A percentile compares a stretch with the other conserved stretches of the same genome.
Conservation (phyloP, 2,888 invertebrate genomes). For the Molanna angustata region DNA sequence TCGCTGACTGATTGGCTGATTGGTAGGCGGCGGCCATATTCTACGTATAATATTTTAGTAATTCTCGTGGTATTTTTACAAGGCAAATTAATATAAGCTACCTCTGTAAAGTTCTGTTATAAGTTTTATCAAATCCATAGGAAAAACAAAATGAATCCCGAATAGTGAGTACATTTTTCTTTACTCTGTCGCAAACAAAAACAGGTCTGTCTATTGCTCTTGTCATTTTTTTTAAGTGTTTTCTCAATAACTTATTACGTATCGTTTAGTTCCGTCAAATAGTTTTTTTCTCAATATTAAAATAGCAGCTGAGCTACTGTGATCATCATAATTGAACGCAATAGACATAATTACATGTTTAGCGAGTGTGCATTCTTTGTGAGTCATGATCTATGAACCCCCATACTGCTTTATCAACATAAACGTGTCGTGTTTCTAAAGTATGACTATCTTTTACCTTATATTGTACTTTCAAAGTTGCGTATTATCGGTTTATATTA, state of each 20-base stretch:
- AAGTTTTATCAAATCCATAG: slow-evolving; percentile 21
- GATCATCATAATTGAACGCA: no score
- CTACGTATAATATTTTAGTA: slow-evolving; percentile 24
- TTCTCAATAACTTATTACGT: no score
- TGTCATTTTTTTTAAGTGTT: slow-evolving; percentile 42
- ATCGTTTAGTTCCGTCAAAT: no score
- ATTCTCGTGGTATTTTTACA: slow-evolving; percentile 24
- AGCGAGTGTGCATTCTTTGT: slow-evolving; percentile 21
- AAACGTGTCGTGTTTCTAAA: slow-evolving; percentile 19
- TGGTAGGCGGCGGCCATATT: slow-evolving; percentile 30
- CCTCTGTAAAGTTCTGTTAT: slow-evolving; percentile 20
- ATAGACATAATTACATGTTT: slow-evolving; percentile 6
- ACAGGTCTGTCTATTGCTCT: slow-evolving; percentile 45
- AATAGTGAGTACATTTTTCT: slow-evolving; percentile 67
- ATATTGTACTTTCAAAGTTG: no score
- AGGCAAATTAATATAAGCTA: slow-evolving; percentile 17
- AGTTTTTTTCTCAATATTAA: no score
- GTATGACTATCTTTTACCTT: no score
- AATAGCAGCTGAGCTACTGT: no score
- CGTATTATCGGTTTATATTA: no score
- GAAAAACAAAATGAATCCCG: slow-evolving; percentile 64
- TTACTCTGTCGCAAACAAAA: slow-evolving; percentile 39
- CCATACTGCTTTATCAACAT: slow-evolving; percentile 18
- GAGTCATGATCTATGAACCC: slow-evolving; percentile 22
- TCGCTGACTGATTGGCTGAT: slow-evolving; percentile 23